Base-by-base conservation (phyloP, 2,888 invertebrate genomes). In the Hedychridium roseum region DNA sequence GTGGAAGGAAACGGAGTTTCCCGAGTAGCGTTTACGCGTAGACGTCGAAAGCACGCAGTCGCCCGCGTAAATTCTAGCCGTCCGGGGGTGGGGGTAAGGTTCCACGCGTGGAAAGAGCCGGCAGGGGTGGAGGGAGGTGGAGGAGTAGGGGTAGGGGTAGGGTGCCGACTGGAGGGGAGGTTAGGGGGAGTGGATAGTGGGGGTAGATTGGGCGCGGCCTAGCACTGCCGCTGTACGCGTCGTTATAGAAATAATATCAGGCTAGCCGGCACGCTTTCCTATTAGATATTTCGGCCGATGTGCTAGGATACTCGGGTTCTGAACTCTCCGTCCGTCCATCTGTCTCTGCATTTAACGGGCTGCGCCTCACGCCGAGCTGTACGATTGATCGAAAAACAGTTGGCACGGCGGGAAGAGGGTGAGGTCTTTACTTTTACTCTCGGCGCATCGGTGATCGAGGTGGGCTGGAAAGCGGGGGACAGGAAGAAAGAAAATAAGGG, bases 201-300 rank as follows among this genome's bases (percentile, higher is more conserved):
- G 71, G 68, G 79, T 43, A 69, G 73, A 72, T 70, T 79, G 77
- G 71, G 72, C 77, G 74, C 76, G 76, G 71, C 77, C 72, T 81
- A 81, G 79, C 80, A 75, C 71, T 71, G 72, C 70, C 79, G 79
- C 79, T 77, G 74, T 73, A 70, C 76, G 76, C 64, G 77, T 73
- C 73, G 78, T 66, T 72, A 70, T 68, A 70, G 69, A 73, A 71
- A 73, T 73, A 73, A 73, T 73, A 73, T 73, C 69, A 71, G 70
- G 71, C 60, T 68, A 60, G 62, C 57, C 44, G 54, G 50, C 68
- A 70, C 67, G 73, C 66, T 70, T 71, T 70, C 66, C 66, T 67
- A 68, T 61, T 54, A 64, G 70, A 69, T 71, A 73, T 68, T 58
- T 61, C 42, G 56, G 60, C 57, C 47, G 60, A 59, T 61, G 60